These are phyloP conservation scores for Aphidius gifuensis DNA, from an alignment of 1,140 invertebrate species.

Conservation along the genomic window DNA sequence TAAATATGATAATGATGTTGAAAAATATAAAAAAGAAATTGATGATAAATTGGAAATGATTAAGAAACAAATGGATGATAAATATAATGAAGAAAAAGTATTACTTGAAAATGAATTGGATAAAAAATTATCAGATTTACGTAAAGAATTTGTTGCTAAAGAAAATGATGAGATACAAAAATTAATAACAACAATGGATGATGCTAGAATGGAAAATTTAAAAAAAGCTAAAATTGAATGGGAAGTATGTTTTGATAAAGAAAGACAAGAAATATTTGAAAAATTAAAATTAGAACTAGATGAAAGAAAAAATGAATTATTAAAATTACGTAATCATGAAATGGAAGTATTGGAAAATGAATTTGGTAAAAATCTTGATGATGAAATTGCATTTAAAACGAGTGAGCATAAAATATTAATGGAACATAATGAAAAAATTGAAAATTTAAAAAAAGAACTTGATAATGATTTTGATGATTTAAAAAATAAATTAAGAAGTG, in stretches of 20 bases:
- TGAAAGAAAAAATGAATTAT: slow-evolving; percentile 40
- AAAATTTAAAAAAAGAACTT: slow-evolving; percentile 41
- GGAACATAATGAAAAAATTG: slow-evolving; percentile 41
- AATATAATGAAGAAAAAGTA: slow-evolving; percentile 20
- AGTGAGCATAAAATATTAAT: slow-evolving; percentile 41
- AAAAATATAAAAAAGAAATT: slow-evolving; percentile 36
- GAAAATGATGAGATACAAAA: slow-evolving; percentile 47
- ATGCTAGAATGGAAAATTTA: slow-evolving; percentile 37
- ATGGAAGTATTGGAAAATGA: slow-evolving; percentile 45
- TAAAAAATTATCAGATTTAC: slow-evolving; percentile 48
- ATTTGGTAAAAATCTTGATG: slow-evolving; percentile 39
- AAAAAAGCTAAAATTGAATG: slow-evolving; percentile 45
- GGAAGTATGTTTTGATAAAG: slow-evolving; percentile 48
- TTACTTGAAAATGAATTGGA: slow-evolving; percentile 52
- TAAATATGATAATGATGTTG: slow-evolving; percentile 36
- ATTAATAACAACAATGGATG: slow-evolving; percentile 51
- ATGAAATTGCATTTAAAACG: slow-evolving; percentile 42
- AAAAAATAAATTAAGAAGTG: slow-evolving; percentile 47
- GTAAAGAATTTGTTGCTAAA: slow-evolving; percentile 44
- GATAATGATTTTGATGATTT: slow-evolving; percentile 50
- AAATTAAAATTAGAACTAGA: slow-evolving; percentile 48
- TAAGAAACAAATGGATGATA: slow-evolving; percentile 30
- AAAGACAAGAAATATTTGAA: slow-evolving; percentile 48
- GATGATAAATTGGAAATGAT: slow-evolving; percentile 41
- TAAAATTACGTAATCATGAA: slow-evolving; percentile 46